A percentile compares a stretch with the other conserved stretches of the same genome.
Evolutionary conservation across 2,113 vertebrate species (phyloP).

Genomic region (Synchiropus splendidus): DNA sequence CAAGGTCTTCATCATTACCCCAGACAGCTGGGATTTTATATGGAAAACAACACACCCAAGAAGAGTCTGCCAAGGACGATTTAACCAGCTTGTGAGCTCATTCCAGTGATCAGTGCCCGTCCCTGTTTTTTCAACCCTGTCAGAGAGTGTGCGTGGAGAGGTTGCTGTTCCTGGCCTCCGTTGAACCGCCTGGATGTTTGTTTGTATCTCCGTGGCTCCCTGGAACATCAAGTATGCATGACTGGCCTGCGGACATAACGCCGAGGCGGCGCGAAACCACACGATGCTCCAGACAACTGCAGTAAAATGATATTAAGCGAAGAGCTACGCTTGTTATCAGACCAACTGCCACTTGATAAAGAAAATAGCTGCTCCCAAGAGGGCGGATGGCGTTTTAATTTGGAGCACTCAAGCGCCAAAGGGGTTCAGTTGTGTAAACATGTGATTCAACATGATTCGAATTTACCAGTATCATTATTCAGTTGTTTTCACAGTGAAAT

Average conservation of each 20-base stretch:
- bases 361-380: slow-evolving; percentile 21
- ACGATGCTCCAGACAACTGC: slow-evolving; percentile 17
- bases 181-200: slow-evolving; percentile 6
- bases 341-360: slow-evolving; percentile 15
- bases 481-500: slow-evolving; percentile 2
- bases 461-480: slow-evolving; percentile 5
- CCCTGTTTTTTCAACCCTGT: not conserved
- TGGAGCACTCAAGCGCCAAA: slow-evolving; percentile 4
- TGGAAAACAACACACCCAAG: too few relatives aligned
- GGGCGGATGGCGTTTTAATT: slow-evolving; percentile 18
- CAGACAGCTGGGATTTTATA: too few relatives aligned
- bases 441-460: slow-evolving; percentile 3
- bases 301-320: slow-evolving; percentile 17
- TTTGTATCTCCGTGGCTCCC: slow-evolving; percentile 12
- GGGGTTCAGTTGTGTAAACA: slow-evolving; percentile 6
- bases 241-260: slow-evolving; percentile 19
- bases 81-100: not conserved
- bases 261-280: slow-evolving; percentile 11
- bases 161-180: slow-evolving; percentile 1
- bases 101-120: not conserved
- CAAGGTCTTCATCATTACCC: too few relatives aligned
- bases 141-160: not conserved
- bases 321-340: slow-evolving; percentile 23
- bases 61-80: too few relatives aligned
- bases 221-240: slow-evolving; percentile 20